Evolutionary conservation across 2,797 vertebrate species (phyloP).

Genomic region (Amphiprion clarkii): DNA sequence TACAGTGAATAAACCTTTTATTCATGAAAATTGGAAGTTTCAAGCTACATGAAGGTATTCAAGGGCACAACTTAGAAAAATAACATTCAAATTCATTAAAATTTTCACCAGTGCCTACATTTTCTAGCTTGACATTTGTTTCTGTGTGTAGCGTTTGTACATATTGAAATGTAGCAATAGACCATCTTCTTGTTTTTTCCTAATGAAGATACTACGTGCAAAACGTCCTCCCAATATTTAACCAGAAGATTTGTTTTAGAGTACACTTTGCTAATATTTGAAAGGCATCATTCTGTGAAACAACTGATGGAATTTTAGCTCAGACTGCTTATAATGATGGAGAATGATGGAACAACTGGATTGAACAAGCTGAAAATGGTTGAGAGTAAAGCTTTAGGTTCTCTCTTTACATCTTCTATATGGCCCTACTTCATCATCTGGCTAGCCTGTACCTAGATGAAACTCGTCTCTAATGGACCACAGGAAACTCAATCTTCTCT

Average conservation of each 20-base stretch:
- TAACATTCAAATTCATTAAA: too few relatives aligned
- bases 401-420: constrained; percentile 1
- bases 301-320: constrained; percentile 1
- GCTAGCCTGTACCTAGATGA: constrained; percentile 26
- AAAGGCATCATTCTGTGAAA: background rate
- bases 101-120: too few relatives aligned
- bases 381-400: constrained; percentile 13
- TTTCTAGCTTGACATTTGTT: too few relatives aligned
- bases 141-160: too few relatives aligned
- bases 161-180: background rate
- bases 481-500: constrained; percentile 38
- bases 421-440: constrained; percentile 29
- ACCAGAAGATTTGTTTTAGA: background rate
- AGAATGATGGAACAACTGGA: background rate
- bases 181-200: background rate
- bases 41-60: too few relatives aligned
- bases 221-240: background rate
- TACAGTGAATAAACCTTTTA: too few relatives aligned
- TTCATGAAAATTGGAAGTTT: too few relatives aligned
- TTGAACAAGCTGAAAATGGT: background rate
- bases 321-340: background rate
- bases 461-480: constrained; percentile 39
- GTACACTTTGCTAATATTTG: background rate
- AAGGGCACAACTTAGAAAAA: too few relatives aligned
- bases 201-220: background rate